phyloP scores from a whole-genome alignment of 2,888 invertebrate species.

The Myathropa florea region DNA sequence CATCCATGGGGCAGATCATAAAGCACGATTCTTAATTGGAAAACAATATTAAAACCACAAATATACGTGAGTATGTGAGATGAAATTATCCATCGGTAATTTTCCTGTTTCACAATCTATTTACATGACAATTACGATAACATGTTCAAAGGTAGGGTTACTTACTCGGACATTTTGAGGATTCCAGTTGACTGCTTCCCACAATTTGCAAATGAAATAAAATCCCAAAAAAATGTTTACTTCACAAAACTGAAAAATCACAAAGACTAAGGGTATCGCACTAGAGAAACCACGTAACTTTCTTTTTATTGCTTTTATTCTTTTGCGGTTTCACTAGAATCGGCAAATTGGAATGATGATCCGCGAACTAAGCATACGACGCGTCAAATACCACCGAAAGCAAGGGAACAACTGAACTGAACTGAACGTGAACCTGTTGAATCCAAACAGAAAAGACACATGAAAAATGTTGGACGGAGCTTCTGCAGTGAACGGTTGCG shows the following conservation, averaged over 20 bases:
- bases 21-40: neutral
- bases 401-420: slow-evolving; percentile 43
- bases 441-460: neutral
- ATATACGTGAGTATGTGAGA: neutral
- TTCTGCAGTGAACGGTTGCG: neutral
- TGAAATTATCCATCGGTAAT: neutral
- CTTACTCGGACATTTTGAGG: slow-evolving; percentile 44
- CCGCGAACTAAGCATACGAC: neutral
- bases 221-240: slow-evolving; percentile 2
- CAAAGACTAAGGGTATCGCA: neutral
- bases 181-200: neutral
- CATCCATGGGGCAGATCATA: neutral
- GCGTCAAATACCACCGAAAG: slow-evolving; percentile 33
- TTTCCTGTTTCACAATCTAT: neutral
- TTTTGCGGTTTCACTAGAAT: slow-evolving; percentile 11
- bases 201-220: slow-evolving; percentile 7
- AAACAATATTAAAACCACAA: neutral
- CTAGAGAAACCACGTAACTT: slow-evolving; percentile 12
- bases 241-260: neutral
- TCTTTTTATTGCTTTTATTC: slow-evolving; percentile 32
- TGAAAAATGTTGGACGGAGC: neutral
- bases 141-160: neutral
- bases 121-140: neutral
- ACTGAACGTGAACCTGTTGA: too few species aligned
- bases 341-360: neutral